Evolutionary conservation across 2,888 invertebrate genomes (phyloP).

Genomic region (Lycaena phlaeas): DNA sequence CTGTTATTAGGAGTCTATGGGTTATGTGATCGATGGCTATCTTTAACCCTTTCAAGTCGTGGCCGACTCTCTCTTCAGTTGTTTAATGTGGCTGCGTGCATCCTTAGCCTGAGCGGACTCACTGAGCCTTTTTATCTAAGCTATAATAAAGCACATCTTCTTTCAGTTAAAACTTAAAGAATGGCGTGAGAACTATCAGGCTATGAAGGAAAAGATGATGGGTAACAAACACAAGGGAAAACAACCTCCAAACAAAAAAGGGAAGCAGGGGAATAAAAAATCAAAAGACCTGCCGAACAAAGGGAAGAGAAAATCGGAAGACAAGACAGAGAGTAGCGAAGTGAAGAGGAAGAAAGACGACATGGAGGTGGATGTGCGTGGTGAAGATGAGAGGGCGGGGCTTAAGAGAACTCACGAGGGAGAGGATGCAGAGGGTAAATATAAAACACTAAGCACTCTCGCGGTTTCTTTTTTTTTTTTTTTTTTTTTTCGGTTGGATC

Average conservation of each 20-base stretch:
- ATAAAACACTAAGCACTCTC: too few species aligned
- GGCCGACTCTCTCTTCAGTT: conserved; percentile 47
- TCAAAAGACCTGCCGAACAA: conserved; percentile 34
- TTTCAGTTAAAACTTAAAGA: conserved; percentile 46
- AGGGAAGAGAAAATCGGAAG: conserved; percentile 41
- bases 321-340: conserved; percentile 27
- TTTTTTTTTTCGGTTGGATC: too few species aligned
- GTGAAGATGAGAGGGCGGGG: conserved; percentile 33
- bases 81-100: too few species aligned
- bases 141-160: background rate
- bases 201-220: conserved; percentile 56
- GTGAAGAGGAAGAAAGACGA: conserved; percentile 48
- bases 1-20: too few species aligned
- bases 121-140: too few species aligned
- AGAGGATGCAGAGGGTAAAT: conserved; percentile 27
- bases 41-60: too few species aligned
- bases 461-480: too few species aligned
- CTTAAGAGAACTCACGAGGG: conserved; percentile 42
- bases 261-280: conserved; percentile 40
- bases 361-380: conserved; percentile 32
- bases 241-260: conserved; percentile 37
- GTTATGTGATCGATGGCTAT: too few species aligned
- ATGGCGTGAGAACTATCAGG: conserved; percentile 56
- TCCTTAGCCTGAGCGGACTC: too few species aligned
- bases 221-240: conserved; percentile 48